Evolutionary conservation across 2,888 invertebrate species (phyloP), one percentile per base, ranked within the genome.

Genomic region (Timema podura): DNA sequence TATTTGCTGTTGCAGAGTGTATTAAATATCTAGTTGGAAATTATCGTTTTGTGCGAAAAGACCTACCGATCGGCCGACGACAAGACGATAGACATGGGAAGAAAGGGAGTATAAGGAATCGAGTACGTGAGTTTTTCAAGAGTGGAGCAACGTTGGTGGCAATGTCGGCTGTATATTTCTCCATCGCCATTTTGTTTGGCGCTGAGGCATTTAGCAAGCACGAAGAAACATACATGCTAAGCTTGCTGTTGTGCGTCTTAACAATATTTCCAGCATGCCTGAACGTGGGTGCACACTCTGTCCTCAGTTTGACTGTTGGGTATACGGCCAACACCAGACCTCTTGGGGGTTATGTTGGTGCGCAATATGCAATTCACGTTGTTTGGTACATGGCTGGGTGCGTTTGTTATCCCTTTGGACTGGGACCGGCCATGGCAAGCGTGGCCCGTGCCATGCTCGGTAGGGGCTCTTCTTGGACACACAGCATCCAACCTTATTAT

Each of bases 361-460:
- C 84, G 83, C 30, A 86, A 85, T 76, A 83, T 87, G 6, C 77
- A 86, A 70, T 77, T 85, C 69, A 87, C 89, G 0, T 78, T 93
- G 11, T 80, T 91, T 48, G 95, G 95, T 5, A 88, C 92, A 6
- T 95, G 95, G 94, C 77, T 92, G 2, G 93, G 95, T 7, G 92
- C 93, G 5, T 85, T 91, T 70, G 90, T 92, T 0, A 92, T 96
- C 74, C 95, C 96, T 0, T 82, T 96, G 48, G 96, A 96, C 79
- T 96, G 96, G 96, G 92, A 95, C 80, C 85, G 89, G 65, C 91
- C 92, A 0, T 96, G 95, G 93, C 95, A 95, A 83, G 87, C 82
- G 71, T 91, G 91, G 91, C 91, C 91, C 0, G 87, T 90, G 75
- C 88, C 91, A 0, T 91, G 90, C 76, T 85, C 87, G 72, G 81